A percentile compares a stretch with the other conserved stretches of the same genome.
phyloP scores from a whole-genome alignment of 2,113 vertebrate genomes.

The Podarcis cretensis region DNA sequence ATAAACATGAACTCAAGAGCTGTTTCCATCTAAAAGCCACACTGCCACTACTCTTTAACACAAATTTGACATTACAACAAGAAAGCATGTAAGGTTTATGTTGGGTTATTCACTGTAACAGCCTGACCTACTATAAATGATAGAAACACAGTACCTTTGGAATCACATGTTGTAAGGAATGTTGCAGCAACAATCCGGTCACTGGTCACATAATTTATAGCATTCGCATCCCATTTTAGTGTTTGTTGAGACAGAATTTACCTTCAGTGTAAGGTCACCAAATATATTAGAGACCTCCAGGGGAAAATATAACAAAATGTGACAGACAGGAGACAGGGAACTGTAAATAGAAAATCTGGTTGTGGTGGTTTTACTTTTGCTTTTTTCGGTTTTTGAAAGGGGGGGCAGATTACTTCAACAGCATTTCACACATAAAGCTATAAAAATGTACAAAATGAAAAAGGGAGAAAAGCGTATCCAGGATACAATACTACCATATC shows the following conservation, averaged over 20 bases:
- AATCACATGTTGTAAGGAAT: conserved; percentile 7
- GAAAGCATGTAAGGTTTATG: not conserved
- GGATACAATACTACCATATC: not conserved
- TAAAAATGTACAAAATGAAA: not conserved
- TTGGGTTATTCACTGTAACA: not conserved
- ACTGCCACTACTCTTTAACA: not conserved
- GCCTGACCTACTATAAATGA: not conserved
- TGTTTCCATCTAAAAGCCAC: not conserved
- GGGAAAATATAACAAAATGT: conserved; percentile 1
- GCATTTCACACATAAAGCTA: not conserved
- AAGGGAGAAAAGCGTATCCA: not conserved
- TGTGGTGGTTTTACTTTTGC: not conserved
- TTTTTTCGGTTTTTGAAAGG: not conserved
- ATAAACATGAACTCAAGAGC: not conserved
- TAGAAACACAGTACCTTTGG: not conserved
- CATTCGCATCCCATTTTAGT: not conserved
- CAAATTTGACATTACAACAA: conserved; percentile 13
- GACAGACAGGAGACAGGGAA: not conserved
- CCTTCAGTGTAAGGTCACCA: conserved; percentile 15
- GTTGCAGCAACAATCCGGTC: not conserved
- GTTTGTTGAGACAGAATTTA: conserved; percentile 29
- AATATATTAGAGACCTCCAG: not conserved
- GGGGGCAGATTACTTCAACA: not conserved
- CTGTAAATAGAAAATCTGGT: conserved; percentile 20
- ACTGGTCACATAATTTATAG: not conserved